Percentiles rank a stretch among this genome's conserved stretches.
Conservation (phyloP, 1,140 invertebrate species). For the Eufriesea mexicana region DNA sequence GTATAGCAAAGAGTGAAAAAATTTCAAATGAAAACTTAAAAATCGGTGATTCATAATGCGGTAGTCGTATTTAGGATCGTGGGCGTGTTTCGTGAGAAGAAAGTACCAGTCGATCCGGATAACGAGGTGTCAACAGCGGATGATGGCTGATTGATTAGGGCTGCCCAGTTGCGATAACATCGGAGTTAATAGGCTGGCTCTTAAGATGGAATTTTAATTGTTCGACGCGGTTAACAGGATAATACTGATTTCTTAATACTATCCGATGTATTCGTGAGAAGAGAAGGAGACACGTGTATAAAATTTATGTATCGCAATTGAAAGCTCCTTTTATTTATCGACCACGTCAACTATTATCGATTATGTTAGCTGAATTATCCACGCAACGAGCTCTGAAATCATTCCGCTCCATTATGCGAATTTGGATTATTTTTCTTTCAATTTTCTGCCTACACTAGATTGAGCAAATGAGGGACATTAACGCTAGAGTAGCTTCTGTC, state of each 20-base stretch:
- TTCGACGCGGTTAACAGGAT: neutral
- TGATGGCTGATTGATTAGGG: slow-evolving; percentile 7
- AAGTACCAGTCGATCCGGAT: neutral
- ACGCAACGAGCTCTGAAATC: no score
- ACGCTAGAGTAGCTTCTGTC: neutral
- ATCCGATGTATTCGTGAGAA: neutral
- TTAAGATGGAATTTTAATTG: neutral
- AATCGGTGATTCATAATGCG: no score
- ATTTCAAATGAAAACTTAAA: no score
- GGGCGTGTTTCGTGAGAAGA: neutral
- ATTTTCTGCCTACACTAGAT: no score
- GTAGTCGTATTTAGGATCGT: neutral
- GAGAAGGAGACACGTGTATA: neutral
- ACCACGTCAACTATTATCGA: no score
- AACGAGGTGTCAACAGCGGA: neutral
- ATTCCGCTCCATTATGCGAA: no score
- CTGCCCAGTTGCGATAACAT: no score
- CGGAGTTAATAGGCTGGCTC: neutral
- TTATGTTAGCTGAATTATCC: no score
- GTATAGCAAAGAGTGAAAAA: no score
- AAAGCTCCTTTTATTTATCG: neutral
- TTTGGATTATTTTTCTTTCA: neutral
- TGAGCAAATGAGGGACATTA: neutral
- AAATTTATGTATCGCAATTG: neutral
- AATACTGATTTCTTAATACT: neutral